phyloP scores from a whole-genome alignment of 2,113 vertebrate species.

The Pangasianodon hypophthalmus region DNA sequence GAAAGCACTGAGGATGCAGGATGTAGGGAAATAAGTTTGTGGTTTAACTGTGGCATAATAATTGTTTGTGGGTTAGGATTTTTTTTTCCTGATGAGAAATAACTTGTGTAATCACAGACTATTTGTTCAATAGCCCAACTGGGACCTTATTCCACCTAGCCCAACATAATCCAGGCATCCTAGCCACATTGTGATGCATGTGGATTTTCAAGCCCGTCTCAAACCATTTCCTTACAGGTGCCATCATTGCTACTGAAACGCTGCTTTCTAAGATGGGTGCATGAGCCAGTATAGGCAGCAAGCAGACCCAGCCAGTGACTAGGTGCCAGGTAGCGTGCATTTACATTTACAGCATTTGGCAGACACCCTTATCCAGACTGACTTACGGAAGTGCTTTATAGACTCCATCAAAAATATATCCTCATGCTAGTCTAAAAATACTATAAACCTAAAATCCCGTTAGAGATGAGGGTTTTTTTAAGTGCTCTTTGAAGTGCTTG shows the following conservation, averaged over 20 bases:
- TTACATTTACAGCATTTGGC: constrained; percentile 13
- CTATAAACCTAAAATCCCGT: neutral
- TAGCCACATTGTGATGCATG: neutral
- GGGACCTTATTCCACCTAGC: neutral
- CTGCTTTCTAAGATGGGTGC: neutral
- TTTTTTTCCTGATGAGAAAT: neutral
- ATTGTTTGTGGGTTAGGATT: neutral
- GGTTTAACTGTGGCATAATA: no score
- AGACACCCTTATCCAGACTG: neutral
- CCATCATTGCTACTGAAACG: neutral
- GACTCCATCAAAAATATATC: neutral
- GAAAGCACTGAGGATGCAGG: neutral
- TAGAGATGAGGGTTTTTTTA: neutral
- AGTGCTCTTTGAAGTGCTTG: neutral
- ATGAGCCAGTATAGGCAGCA: neutral
- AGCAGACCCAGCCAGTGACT: neutral
- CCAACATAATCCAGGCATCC: neutral
- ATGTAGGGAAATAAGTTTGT: neutral
- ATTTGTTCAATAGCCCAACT: neutral
- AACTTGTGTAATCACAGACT: neutral
- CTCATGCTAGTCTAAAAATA: neutral
- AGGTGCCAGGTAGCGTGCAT: neutral
- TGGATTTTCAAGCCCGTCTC: neutral
- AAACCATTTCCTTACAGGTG: constrained; percentile 3
- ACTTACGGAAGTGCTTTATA: neutral